Evolutionary conservation across 2,888 invertebrate species (phyloP).

Genomic region (Pseudoips prasinana): DNA sequence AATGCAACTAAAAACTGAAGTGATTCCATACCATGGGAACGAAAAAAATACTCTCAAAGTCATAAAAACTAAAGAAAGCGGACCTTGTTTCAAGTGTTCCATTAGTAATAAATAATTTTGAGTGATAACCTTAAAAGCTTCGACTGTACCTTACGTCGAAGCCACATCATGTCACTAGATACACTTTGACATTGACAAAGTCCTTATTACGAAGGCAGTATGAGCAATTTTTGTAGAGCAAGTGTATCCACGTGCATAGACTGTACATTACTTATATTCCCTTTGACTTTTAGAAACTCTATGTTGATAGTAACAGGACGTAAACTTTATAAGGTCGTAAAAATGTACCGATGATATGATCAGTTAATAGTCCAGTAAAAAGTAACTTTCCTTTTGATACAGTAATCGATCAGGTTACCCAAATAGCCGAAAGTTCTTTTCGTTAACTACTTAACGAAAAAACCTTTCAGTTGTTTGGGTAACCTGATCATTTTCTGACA

Average conservation of each 20-base stretch:
- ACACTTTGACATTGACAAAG: no score
- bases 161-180: no score
- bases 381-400: conserved; percentile 7
- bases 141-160: no score
- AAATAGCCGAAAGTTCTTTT: neutral
- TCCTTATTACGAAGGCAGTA: no score
- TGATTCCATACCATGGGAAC: conserved; percentile 52
- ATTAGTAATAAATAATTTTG: conserved; percentile 70
- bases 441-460: no score
- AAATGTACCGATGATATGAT: conserved; percentile 26
- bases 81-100: conserved; percentile 56
- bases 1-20: conserved; percentile 44
- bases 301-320: conserved; percentile 3
- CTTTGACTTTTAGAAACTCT: conserved; percentile 44
- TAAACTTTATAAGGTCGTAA: conserved; percentile 37
- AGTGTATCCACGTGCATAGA: no score
- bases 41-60: conserved; percentile 29
- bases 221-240: no score
- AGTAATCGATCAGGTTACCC: neutral
- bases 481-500: no score
- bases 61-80: conserved; percentile 43
- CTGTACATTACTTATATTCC: conserved; percentile 74
- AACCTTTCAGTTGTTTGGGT: no score
- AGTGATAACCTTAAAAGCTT: conserved; percentile 73
- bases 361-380: conserved; percentile 18